phyloP scores from a whole-genome alignment of 2,888 invertebrate species.

The Orthonychiurus folsomi region DNA sequence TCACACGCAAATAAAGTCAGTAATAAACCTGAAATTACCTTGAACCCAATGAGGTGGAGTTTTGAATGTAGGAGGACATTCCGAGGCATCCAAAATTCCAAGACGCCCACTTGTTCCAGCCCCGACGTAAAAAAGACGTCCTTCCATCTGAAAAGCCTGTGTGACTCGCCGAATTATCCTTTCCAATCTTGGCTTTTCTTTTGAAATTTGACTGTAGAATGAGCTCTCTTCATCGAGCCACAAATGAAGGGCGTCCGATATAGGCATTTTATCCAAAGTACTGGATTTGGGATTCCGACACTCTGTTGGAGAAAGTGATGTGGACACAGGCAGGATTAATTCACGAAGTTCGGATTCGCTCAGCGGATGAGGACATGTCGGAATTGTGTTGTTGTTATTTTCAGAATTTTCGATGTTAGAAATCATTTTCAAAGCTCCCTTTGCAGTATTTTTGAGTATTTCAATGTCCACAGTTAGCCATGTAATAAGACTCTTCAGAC shows the following conservation, averaged over 20 bases:
- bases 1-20: background rate
- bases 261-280: slow-evolving; percentile 29
- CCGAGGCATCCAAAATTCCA: slow-evolving; percentile 39
- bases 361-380: background rate
- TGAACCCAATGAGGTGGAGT: slow-evolving; percentile 35
- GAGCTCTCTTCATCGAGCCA: slow-evolving; percentile 32
- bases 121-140: slow-evolving; percentile 39
- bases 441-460: slow-evolving; percentile 27
- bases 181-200: slow-evolving; percentile 12
- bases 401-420: background rate
- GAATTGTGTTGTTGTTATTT: background rate
- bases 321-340: slow-evolving; percentile 14
- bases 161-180: slow-evolving; percentile 18
- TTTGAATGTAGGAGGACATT: slow-evolving; percentile 35
- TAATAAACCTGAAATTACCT: slow-evolving; percentile 20
- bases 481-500: background rate
- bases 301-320: slow-evolving; percentile 31
- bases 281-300: slow-evolving; percentile 28
- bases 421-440: slow-evolving; percentile 23
- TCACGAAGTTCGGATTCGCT: slow-evolving; percentile 9
- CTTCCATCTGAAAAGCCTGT: slow-evolving; percentile 30
- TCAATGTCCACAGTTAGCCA: slow-evolving; percentile 15
- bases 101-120: slow-evolving; percentile 40
- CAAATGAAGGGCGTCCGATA: slow-evolving; percentile 30
- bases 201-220: slow-evolving; percentile 26